Evolutionary conservation across 35 echinoderm and acorn worm genomes (phyloP).

Genomic region (Eucidaris tribuloides): DNA sequence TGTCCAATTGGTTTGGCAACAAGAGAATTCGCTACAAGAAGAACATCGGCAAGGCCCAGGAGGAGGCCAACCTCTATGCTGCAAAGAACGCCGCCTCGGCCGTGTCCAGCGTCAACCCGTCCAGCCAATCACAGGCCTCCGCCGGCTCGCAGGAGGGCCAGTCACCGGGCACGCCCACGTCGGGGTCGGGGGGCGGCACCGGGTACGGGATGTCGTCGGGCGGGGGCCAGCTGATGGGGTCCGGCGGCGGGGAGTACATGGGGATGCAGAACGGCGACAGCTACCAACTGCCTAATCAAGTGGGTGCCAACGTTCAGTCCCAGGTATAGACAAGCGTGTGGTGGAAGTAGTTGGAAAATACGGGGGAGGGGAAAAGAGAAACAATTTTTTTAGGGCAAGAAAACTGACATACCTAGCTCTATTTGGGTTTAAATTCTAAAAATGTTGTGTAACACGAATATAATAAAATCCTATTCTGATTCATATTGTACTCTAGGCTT

Average conservation of each 20-base stretch:
- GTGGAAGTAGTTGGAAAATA: neutral
- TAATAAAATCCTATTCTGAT: neutral
- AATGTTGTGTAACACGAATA: neutral
- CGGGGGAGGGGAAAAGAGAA: neutral
- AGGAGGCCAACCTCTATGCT: constrained; percentile 98
- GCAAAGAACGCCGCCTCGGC: constrained; percentile 98
- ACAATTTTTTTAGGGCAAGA: neutral
- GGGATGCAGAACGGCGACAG: constrained; percentile 91
- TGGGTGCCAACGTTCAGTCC: constrained; percentile 70
- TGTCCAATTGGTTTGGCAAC: constrained; percentile 99
- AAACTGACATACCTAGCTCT: neutral
- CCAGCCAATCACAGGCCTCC: constrained; percentile 49
- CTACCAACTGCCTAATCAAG: constrained; percentile 91
- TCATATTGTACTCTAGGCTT: neutral
- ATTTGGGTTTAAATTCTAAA: neutral
- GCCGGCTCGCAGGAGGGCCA: constrained; percentile 48
- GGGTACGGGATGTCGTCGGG: constrained; percentile 44
- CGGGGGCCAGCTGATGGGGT: constrained; percentile 51
- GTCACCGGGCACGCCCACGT: constrained; percentile 59
- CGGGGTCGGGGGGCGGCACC: constrained; percentile 48
- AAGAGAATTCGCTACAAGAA: constrained; percentile 99
- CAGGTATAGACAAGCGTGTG: constrained; percentile 53
- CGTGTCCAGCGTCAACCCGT: constrained; percentile 51
- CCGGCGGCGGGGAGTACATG: constrained; percentile 67
- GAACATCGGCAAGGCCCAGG: constrained; percentile 99